A percentile compares a stretch with the other conserved stretches of the same genome.
phyloP scores from a whole-genome alignment of 2,113 vertebrate genomes.

The Oostethus manadensis region DNA sequence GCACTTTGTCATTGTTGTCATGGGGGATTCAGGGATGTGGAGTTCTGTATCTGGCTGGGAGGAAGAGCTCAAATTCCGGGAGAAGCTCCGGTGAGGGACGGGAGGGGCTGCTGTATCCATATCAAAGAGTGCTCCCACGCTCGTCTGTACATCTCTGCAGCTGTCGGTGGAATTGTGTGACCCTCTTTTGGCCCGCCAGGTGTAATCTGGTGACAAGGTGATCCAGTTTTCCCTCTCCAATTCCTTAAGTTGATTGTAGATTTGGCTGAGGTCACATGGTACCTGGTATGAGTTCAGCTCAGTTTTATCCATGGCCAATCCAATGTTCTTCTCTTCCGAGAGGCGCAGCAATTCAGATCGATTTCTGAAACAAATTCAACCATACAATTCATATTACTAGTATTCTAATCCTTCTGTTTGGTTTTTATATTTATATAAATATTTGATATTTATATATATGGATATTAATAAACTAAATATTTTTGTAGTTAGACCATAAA shows the following conservation, averaged over 20 bases:
- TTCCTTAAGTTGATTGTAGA: conserved; percentile 64
- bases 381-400: conserved; percentile 7
- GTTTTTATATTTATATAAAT: too few species aligned
- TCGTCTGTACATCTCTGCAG: conserved; percentile 28
- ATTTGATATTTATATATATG: too few species aligned
- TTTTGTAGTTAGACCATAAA: too few species aligned
- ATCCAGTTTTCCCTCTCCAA: conserved; percentile 74
- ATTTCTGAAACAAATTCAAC: conserved; percentile 48
- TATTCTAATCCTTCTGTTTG: neutral
- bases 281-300: conserved; percentile 49
- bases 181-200: conserved; percentile 24
- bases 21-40: conserved; percentile 59
- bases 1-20: conserved; percentile 53
- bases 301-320: conserved; percentile 53
- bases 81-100: conserved; percentile 83
- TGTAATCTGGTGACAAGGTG: conserved; percentile 57
- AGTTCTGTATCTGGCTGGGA: conserved; percentile 64
- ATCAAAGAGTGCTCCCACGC: conserved; percentile 39
- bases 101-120: conserved; percentile 73
- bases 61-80: conserved; percentile 76
- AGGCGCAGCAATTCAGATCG: conserved; percentile 54
- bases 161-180: conserved; percentile 20
- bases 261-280: conserved; percentile 52
- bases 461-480: too few species aligned
- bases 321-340: conserved; percentile 56